phyloP scores from a whole-genome alignment of 1,140 invertebrate species.

The Colletes latitarsis region DNA sequence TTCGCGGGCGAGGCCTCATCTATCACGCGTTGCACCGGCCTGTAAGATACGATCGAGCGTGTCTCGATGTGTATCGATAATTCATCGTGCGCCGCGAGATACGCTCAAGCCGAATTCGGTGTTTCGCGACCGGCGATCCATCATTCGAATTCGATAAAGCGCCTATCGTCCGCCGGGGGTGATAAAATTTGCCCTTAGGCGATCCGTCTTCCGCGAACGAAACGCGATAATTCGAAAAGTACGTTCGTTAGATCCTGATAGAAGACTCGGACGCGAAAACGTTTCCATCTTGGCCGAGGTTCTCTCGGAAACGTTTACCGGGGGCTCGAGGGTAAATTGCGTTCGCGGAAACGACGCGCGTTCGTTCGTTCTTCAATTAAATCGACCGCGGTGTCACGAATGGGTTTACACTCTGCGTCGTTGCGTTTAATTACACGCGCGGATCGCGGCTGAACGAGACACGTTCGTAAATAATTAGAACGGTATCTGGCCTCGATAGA shows the following conservation, averaged over 20 bases:
- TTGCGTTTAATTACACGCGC: slow-evolving; percentile 22
- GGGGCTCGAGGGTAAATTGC: background rate
- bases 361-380: slow-evolving; percentile 21
- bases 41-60: slow-evolving; percentile 27
- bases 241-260: background rate
- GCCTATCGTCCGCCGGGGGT: slow-evolving; percentile 26
- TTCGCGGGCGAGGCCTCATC: slow-evolving; percentile 34
- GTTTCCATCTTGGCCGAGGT: background rate
- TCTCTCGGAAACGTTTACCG: background rate
- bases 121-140: slow-evolving; percentile 50
- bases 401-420: background rate
- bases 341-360: background rate
- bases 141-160: slow-evolving; percentile 57
- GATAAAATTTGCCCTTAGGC: slow-evolving; percentile 41
- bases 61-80: slow-evolving; percentile 63
- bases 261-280: background rate
- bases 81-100: slow-evolving; percentile 45
- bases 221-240: background rate
- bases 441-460: slow-evolving; percentile 6
- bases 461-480: slow-evolving; percentile 33
- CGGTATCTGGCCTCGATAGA: background rate
- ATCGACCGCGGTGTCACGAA: background rate
- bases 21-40: slow-evolving; percentile 39
- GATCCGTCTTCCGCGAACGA: slow-evolving; percentile 3
- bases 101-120: slow-evolving; percentile 57